These are phyloP conservation scores for Diacarnus erythraeanus DNA, from an alignment of 37 sponge, comb jelly and placozoan genomes.

Conservation along the genomic window DNA sequence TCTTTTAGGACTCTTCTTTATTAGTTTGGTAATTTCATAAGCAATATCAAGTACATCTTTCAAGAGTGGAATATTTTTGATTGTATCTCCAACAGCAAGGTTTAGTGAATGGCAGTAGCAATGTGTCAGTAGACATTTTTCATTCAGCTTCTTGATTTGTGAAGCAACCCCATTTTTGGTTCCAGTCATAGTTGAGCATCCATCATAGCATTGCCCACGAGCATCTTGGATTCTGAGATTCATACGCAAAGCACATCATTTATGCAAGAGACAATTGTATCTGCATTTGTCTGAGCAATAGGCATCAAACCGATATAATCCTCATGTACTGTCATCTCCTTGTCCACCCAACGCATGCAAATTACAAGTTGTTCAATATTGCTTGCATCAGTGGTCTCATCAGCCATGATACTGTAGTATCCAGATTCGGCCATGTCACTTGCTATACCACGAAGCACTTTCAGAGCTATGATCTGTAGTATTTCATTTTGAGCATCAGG, in stretches of 20 bases:
- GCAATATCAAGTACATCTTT: constrained; percentile 39
- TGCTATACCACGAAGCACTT: constrained; percentile 15
- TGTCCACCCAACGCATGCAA: constrained; percentile 51
- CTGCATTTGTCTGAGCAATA: constrained; percentile 30
- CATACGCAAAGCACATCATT: constrained; percentile 24
- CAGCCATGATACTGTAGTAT: constrained; percentile 13
- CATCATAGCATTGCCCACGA: constrained; percentile 64
- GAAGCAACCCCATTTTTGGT: constrained; percentile 50
- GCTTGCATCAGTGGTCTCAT: constrained; percentile 13
- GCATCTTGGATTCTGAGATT: constrained; percentile 11
- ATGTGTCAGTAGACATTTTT: constrained; percentile 26
- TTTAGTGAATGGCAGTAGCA: constrained; percentile 63
- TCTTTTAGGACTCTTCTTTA: constrained; percentile 21
- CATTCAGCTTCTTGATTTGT: constrained; percentile 18
- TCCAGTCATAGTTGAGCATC: constrained; percentile 57
- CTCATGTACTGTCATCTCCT: constrained; percentile 32
- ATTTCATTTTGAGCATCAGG: constrained; percentile 3
- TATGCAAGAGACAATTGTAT: constrained; percentile 23
- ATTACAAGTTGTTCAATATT: constrained; percentile 50
- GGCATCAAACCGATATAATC: constrained; percentile 36
- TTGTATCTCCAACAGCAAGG: constrained; percentile 48
- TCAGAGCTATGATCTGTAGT: constrained; percentile 10
- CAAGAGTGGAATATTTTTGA: constrained; percentile 31
- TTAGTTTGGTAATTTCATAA: constrained; percentile 54
- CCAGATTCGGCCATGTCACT: constrained; percentile 5